phyloP scores from a whole-genome alignment of 2,113 vertebrate species.

The Fulmarus glacialis region DNA sequence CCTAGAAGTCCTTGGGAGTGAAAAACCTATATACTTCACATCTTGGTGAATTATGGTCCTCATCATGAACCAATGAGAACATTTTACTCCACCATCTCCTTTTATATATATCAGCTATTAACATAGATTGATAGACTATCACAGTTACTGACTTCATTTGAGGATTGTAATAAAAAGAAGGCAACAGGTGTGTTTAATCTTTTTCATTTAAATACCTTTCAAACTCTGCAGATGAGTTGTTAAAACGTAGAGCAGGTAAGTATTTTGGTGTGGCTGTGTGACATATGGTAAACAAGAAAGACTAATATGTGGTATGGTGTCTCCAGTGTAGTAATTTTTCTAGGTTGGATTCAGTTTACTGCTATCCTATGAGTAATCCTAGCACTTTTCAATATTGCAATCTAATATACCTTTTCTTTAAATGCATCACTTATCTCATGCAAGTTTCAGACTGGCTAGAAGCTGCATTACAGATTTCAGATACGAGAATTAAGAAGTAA shows the following conservation, averaged over 20 bases:
- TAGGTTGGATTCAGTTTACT: neutral
- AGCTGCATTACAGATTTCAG: neutral
- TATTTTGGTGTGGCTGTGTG: neutral
- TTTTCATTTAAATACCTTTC: neutral
- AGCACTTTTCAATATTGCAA: neutral
- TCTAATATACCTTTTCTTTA: neutral
- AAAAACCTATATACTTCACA: neutral
- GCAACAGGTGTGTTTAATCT: neutral
- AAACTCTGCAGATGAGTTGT: neutral
- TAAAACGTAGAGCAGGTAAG: neutral
- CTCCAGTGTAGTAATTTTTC: neutral
- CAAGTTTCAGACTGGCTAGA: neutral
- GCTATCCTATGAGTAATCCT: neutral
- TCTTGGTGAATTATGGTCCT: neutral
- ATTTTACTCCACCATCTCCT: neutral
- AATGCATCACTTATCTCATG: neutral
- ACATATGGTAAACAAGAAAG: neutral
- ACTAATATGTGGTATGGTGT: neutral
- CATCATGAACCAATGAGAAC: neutral
- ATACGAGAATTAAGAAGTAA: neutral
- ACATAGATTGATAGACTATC: neutral
- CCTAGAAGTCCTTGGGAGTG: neutral
- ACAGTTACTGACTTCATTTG: neutral
- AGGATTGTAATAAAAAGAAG: neutral
- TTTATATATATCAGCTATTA: neutral